Base-by-base conservation (phyloP, 2,113 vertebrate species). In the Oriolus oriolus region DNA sequence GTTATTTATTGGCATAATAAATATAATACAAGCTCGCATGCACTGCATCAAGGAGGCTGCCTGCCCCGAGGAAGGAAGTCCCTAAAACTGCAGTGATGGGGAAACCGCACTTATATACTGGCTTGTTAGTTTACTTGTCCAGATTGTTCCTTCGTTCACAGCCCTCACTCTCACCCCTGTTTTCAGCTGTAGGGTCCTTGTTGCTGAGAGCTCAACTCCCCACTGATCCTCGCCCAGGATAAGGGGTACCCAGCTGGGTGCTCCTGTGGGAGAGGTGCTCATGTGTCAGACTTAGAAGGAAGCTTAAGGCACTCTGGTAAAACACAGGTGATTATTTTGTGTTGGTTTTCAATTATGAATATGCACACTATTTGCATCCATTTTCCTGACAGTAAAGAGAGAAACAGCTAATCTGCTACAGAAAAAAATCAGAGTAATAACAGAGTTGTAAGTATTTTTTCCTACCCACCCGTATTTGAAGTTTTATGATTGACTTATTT, bases 151-250 rank as follows among this genome's bases (percentile, higher is more conserved):
- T 33, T 89, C 31, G 71, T 56, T 91, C 14, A 19, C 20, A 53
- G 19, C 50, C 9, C 20, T 89, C 37, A 4, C 10, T 52, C 31
- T 28, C 4, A 17, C 5, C 15, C 17, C 7, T 19, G 4, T 68
- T 71, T 70, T 65, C 64, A 66, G 24, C 28, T 66, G 6, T 31
- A 21, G 57, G 35, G 23, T 39, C 23, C 50, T 11, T 42, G 53
- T 9, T 44, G 45, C 28, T 37, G 26, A 22, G 44, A 68, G 44
- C 35, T 82, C 39, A 52, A 4, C 39, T 73, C 24, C 39, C 9
- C 1, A 0, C 50, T 52, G 54, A 14, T 74, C 35, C 28, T 60
- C 0, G 0, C 28, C 44, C 11, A 27, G 16, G 7, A 6, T 0
- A 3, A 27, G 2, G 5, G 18, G 14, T 49, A 41, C 39, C 3